phyloP scores from a whole-genome alignment of 1,140 invertebrate genomes.

The Drosophila hydei region DNA sequence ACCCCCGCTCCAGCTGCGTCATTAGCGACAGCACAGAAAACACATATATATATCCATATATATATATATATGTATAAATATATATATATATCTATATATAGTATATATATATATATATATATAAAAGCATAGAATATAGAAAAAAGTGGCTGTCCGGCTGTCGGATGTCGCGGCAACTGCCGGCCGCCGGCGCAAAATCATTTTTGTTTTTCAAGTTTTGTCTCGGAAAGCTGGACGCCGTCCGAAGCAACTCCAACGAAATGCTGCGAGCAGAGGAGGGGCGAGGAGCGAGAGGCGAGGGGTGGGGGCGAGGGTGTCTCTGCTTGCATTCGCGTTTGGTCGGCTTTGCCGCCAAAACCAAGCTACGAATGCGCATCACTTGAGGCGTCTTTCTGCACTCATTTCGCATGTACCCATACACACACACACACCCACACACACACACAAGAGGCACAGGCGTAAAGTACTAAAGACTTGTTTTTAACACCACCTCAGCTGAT shows the following conservation, averaged over 20 bases:
- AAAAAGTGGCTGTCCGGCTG: constrained; percentile 8
- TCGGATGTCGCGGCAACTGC: constrained; percentile 26
- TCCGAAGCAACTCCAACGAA: constrained; percentile 14
- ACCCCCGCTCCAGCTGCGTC: constrained; percentile 41
- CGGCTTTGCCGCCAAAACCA: constrained; percentile 37
- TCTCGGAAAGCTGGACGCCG: constrained; percentile 38
- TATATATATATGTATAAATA: too few relatives aligned
- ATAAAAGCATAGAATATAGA: neutral
- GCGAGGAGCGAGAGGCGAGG: neutral
- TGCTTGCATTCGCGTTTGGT: constrained; percentile 1
- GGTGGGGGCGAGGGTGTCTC: constrained; percentile 11
- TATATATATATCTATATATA: constrained; percentile 5
- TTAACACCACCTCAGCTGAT: neutral
- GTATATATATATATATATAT: neutral
- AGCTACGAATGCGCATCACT: constrained; percentile 50
- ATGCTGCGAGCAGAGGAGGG: neutral
- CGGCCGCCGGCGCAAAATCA: constrained; percentile 65
- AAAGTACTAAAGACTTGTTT: neutral
- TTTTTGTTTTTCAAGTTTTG: constrained; percentile 72
- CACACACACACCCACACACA: neutral
- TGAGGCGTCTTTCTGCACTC: constrained; percentile 77
- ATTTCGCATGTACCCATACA: constrained; percentile 62
- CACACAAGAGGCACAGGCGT: neutral
- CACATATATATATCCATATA: constrained; percentile 1
- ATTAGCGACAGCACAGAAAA: constrained; percentile 61